Evolutionary conservation across 2,797 vertebrate species (phyloP), one percentile per base, ranked within the genome.

Genomic region (Clarias pachynema): DNA sequence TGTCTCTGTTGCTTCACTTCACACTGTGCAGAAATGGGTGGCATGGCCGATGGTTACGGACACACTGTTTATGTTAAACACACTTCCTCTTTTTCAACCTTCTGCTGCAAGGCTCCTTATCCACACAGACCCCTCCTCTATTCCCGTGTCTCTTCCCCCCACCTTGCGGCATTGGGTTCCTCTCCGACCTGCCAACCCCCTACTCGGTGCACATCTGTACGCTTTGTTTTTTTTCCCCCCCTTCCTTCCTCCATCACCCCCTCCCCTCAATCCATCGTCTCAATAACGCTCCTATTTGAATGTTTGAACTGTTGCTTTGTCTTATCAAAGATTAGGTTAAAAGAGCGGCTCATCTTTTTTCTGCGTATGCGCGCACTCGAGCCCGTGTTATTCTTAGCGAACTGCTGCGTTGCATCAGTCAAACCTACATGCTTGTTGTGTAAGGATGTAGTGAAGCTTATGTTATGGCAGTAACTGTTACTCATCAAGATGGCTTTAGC

Each of bases 151-250:
- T 82, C 44, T 49, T 49, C 65, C 81, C 80, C 57, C 77, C 84
- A 79, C 79, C 69, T 77, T 83, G 82, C 85, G 70, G 63, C 86
- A 86, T 5, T 62, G 79, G 57, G 74, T 86, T 84, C 65, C 77
- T 89, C 79, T 87, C 84, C 24, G 63, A 53, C 84, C 85, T 86
- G 84, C 85, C 89, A 89, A 87, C 86, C 88, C 88, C 83, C 88
- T 86, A 83, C 88, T 85, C 78, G 24, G 59, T 73, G 77, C 86
- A 86, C 85, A 88, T 89, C 88, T 87, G 85, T 90, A 88, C 34
- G 63, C 82, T 85, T 82, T 56, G 84, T 12, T 5, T 34, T 60
- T 15, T 7, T 44, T 87, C 2, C 18, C 26, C 16, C 9, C 8
- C 8, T 20, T 18, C 82, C 77, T 49, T 49, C 44, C 44, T 49